Evolutionary conservation across 2,797 vertebrate species (phyloP).

Genomic region (Dermochelys coriacea): DNA sequence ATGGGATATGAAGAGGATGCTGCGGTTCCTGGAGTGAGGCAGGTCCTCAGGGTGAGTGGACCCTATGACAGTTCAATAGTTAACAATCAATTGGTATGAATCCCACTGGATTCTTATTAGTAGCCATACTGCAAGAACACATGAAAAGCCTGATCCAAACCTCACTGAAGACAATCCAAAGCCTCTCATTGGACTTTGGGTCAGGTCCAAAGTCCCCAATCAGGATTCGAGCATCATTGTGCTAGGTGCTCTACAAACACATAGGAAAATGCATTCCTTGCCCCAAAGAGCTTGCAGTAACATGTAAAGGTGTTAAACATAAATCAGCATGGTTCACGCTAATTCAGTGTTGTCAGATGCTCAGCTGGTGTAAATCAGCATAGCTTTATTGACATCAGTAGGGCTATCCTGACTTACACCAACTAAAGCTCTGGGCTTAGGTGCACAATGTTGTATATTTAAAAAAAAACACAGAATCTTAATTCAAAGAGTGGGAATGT

Average conservation of each 20-base stretch:
- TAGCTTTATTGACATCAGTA: neutral
- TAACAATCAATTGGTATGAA: no score
- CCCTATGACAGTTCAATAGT: no score
- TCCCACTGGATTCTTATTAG: no score
- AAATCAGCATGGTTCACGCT: no score
- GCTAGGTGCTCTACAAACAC: neutral
- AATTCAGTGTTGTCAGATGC: neutral
- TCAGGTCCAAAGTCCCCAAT: neutral
- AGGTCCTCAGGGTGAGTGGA: neutral
- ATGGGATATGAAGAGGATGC: neutral
- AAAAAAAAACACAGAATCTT: neutral
- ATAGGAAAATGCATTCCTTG: neutral
- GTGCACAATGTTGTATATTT: rapidly evolving
- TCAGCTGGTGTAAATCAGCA: neutral
- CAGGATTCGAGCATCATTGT: neutral
- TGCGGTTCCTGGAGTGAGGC: neutral
- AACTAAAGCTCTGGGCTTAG: neutral
- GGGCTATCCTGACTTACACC: neutral
- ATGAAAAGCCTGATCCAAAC: no score
- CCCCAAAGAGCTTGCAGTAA: neutral
- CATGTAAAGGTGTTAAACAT: neutral
- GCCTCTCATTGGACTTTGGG: neutral
- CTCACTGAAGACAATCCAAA: neutral
- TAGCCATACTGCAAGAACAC: neutral
- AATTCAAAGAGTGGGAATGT: neutral